Conservation (phyloP, 2,797 vertebrate species). For the Sebastes steindachneri region DNA sequence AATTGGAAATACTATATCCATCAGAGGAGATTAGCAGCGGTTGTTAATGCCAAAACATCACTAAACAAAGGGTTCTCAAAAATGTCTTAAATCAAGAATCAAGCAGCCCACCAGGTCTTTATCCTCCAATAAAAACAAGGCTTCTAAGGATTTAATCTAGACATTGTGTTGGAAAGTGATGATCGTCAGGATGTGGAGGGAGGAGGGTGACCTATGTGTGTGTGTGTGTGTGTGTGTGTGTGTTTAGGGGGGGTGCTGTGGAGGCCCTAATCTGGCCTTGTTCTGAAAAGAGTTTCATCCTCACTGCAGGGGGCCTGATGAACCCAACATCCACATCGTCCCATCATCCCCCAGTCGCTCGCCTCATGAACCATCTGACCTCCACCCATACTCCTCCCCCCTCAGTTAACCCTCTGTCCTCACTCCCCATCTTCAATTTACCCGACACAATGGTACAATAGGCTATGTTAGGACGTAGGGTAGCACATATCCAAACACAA, state of each 20-base stretch:
- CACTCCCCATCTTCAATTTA: neutral
- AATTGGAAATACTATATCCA: slow-evolving; percentile 19
- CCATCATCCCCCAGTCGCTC: neutral
- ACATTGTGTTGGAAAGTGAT: slow-evolving; percentile 42
- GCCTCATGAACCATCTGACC: slow-evolving; percentile 9
- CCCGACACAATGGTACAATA: neutral
- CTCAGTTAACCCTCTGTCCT: neutral
- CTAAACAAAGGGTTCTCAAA: slow-evolving; percentile 9
- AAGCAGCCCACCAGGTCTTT: neutral
- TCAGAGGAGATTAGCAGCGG: slow-evolving; percentile 34
- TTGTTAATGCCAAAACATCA: slow-evolving; percentile 13
- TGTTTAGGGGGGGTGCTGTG: neutral
- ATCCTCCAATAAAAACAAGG: slow-evolving; percentile 22
- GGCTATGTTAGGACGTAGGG: neutral
- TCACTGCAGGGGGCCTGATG: slow-evolving; percentile 37
- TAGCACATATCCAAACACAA: neutral
- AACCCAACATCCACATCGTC: neutral
- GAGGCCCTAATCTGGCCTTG: slow-evolving; percentile 52
- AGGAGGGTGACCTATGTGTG: neutral
- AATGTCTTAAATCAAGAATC: neutral
- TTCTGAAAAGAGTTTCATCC: slow-evolving; percentile 56
- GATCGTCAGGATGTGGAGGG: neutral
- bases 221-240: slow-evolving; percentile 28
- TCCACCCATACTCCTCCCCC: neutral
- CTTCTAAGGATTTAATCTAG: slow-evolving; percentile 28